A percentile compares a stretch with the other conserved stretches of the same genome.
These are phyloP conservation scores for Crotalus viridis DNA, from an alignment of 2,113 vertebrate species.

Conservation along the genomic window DNA sequence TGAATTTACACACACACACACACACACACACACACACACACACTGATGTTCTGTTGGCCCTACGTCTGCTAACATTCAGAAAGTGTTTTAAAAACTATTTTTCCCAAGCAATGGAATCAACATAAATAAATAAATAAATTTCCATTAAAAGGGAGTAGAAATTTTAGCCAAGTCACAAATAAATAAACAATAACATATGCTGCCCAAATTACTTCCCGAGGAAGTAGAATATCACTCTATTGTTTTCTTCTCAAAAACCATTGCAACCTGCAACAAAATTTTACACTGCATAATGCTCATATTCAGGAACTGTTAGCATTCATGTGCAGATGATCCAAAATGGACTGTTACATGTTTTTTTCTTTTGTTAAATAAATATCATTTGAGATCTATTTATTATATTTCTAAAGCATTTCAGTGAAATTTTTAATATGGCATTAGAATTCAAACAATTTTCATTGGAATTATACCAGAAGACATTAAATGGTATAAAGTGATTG, in stretches of 20 bases:
- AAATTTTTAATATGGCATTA: conserved; percentile 40
- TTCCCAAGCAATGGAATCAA: too few relatives aligned
- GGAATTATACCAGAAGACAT: conserved; percentile 46
- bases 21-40: too few relatives aligned
- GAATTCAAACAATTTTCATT: conserved; percentile 47
- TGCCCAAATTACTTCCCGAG: neutral
- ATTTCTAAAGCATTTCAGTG: conserved; percentile 34
- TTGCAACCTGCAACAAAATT: neutral
- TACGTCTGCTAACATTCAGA: too few relatives aligned
- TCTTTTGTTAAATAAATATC: neutral
- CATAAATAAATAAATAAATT: too few relatives aligned
- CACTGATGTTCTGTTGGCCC: too few relatives aligned
- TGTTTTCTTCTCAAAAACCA: neutral
- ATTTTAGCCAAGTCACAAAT: too few relatives aligned
- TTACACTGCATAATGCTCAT: neutral
- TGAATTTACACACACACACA: too few relatives aligned
- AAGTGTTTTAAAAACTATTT: too few relatives aligned
- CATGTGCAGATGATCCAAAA: neutral
- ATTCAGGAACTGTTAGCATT: neutral
- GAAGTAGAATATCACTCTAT: neutral
- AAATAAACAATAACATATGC: neutral
- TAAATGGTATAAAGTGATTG: conserved; percentile 38
- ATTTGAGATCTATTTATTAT: neutral
- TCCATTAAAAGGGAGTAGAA: too few relatives aligned
- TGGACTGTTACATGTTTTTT: neutral